Evolutionary conservation across 2,113 vertebrate species (phyloP).

Genomic region (Oxygymnocypris stewartii): DNA sequence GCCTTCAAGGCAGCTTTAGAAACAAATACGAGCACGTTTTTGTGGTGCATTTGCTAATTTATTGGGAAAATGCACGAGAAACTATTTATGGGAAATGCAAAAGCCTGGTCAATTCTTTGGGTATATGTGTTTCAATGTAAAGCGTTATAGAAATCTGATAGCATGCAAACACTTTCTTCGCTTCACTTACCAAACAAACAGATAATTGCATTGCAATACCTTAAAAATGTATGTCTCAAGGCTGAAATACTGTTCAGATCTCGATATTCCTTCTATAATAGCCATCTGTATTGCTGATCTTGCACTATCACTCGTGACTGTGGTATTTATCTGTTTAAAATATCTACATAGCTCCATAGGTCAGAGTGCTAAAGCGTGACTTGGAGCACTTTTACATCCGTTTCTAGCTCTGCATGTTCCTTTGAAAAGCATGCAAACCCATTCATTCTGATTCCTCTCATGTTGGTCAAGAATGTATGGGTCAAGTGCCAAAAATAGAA

Average conservation of each 20-base stretch:
- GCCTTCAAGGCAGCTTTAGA: neutral
- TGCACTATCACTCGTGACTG: neutral
- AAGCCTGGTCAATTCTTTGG: neutral
- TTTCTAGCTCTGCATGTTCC: neutral
- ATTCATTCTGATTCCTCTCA: conserved; percentile 5
- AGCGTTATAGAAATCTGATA: neutral
- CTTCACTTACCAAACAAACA: neutral
- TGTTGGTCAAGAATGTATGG: neutral
- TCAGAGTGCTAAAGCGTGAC: neutral
- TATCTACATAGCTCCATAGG: neutral
- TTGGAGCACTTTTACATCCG: neutral
- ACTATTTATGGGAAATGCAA: neutral
- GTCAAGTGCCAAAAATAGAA: neutral
- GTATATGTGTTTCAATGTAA: neutral
- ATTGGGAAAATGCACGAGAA: neutral
- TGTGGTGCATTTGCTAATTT: neutral
- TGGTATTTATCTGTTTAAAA: neutral
- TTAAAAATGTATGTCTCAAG: neutral
- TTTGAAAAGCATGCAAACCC: neutral
- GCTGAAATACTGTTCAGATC: neutral
- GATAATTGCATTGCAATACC: neutral
- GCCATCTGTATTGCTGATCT: neutral
- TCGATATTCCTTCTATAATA: neutral
- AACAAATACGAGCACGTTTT: neutral
- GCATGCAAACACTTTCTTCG: neutral